Percentiles rank a stretch among this genome's conserved stretches.
phyloP scores from a whole-genome alignment of 2,113 vertebrate genomes.

The Steatornis caripensis region DNA sequence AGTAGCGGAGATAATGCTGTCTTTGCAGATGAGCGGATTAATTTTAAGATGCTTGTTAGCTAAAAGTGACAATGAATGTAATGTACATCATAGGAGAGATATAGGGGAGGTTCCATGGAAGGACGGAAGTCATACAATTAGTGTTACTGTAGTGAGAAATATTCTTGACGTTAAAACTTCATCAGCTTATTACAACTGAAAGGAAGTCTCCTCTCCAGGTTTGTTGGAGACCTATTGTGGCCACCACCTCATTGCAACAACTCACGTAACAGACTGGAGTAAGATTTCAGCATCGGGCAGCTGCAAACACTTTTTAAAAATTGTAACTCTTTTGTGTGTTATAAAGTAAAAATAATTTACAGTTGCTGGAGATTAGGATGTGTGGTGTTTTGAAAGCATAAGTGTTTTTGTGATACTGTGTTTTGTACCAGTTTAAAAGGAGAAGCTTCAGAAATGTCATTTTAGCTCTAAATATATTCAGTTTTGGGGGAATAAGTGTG shows the following conservation, averaged over 20 bases:
- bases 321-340: background rate
- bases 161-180: background rate
- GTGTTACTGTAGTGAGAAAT: background rate
- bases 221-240: background rate
- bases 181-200: background rate
- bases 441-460: background rate
- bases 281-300: background rate
- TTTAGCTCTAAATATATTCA: background rate
- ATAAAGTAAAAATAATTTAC: background rate
- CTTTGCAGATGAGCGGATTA: background rate
- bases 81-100: background rate
- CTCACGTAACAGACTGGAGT: background rate
- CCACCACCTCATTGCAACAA: background rate
- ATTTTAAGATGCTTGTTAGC: background rate
- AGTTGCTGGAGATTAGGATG: background rate
- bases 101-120: background rate
- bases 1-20: background rate
- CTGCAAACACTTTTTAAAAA: background rate
- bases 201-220: background rate
- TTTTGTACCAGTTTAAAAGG: background rate
- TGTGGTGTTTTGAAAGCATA: background rate
- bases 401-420: background rate
- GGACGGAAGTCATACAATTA: background rate
- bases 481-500: background rate
- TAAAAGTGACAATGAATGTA: background rate